phyloP scores from a whole-genome alignment of 1,140 invertebrate species.

The Cyclargus thomasi region DNA sequence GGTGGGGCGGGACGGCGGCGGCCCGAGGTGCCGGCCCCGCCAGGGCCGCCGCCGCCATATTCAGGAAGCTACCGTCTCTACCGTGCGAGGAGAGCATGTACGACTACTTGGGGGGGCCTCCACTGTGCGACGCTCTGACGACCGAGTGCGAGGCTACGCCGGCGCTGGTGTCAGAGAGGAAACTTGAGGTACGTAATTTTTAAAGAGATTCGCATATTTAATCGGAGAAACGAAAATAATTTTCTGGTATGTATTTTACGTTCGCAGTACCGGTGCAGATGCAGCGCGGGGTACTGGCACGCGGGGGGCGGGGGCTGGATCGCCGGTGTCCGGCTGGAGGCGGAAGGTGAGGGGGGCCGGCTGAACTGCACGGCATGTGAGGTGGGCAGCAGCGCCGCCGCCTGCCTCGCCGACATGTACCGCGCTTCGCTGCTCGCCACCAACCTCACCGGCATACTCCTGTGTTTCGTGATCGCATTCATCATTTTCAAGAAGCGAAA shows the following conservation, averaged over 20 bases:
- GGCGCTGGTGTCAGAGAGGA: constrained; percentile 32
- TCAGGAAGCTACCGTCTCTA: constrained; percentile 42
- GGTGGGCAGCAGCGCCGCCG: constrained; percentile 44
- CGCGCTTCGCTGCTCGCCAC: constrained; percentile 81
- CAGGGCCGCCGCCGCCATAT: constrained; percentile 54
- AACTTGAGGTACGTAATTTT: constrained; percentile 38
- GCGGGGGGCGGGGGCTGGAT: constrained; percentile 43
- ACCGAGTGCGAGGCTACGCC: constrained; percentile 53
- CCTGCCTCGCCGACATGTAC: constrained; percentile 75
- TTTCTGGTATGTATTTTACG: not conserved
- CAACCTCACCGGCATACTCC: constrained; percentile 83
- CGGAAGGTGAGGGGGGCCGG: constrained; percentile 23
- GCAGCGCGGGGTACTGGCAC: constrained; percentile 52
- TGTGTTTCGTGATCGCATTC: constrained; percentile 81
- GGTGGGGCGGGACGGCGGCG: constrained; percentile 60
- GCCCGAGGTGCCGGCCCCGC: constrained; percentile 43
- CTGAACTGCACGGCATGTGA: constrained; percentile 52
- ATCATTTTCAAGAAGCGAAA: constrained; percentile 85
- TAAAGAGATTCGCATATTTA: not conserved
- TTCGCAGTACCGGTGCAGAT: constrained; percentile 56
- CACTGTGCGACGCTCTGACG: constrained; percentile 46
- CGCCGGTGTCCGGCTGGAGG: constrained; percentile 26
- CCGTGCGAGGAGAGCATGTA: constrained; percentile 58
- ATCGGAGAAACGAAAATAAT: not conserved
- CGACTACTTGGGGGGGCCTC: constrained; percentile 51